These are phyloP conservation scores for Lepilemur ruficaudatus DNA, from an alignment of 2,797 vertebrate genomes.

Conservation along the genomic window DNA sequence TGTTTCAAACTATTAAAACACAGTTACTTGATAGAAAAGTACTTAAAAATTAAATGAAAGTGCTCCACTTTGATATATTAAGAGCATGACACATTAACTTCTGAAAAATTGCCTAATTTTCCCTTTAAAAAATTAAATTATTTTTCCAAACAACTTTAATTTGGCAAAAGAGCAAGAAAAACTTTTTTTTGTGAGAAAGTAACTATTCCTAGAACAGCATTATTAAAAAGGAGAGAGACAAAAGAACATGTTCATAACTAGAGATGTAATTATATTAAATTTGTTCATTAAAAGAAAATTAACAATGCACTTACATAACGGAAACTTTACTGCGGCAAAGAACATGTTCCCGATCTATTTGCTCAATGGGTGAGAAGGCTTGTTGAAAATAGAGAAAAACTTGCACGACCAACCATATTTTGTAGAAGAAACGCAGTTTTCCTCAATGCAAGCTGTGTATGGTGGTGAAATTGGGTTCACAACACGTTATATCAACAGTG, in stretches of 20 bases:
- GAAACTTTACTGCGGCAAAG: background rate
- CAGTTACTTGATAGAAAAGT: background rate
- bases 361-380: background rate
- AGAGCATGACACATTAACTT: background rate
- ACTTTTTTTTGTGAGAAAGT: background rate
- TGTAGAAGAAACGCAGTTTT: background rate
- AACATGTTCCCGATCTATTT: background rate
- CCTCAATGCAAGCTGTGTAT: background rate
- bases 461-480: background rate
- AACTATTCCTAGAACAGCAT: background rate
- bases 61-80: background rate
- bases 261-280: background rate
- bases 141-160: background rate
- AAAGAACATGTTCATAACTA: background rate
- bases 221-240: background rate
- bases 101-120: background rate
- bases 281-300: slow-evolving; percentile 23
- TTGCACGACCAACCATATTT: accelerated
- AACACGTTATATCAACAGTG: background rate
- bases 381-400: background rate
- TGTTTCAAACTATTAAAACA: background rate
- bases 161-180: background rate
- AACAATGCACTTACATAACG: background rate
- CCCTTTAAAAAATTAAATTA: background rate
- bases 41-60: background rate